Evolutionary conservation across 2,797 vertebrate species (phyloP), one percentile per base, ranked within the genome.

Genomic region (Coregonus ussuriensis): DNA sequence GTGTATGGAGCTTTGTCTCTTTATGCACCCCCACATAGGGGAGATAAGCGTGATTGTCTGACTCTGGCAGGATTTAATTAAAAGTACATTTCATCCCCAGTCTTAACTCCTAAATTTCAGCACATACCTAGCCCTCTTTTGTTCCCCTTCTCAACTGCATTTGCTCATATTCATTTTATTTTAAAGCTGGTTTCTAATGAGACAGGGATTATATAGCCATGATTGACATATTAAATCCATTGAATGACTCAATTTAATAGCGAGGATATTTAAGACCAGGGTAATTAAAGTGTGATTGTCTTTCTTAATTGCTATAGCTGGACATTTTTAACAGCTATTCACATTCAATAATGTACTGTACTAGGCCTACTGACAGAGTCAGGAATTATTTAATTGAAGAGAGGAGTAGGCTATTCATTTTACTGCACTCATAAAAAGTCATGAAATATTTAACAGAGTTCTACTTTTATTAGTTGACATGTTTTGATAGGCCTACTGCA

Each of bases 11-110:
- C 74, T 77, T 75, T 31, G 41, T 35, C 76, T 47, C 41, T 47
- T 54, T 77, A 35, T 74, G 47, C 78, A 75, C 41, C 51, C 59
- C 73, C 63, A 54, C 76, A 74, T 52, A 47, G 75, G 77, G 41
- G 82, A 81, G 75, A 87, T 84, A 85, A 85, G 83, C 69, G 68
- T 75, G 78, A 87, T 83, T 84, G 77, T 77, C 67, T 84, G 75
- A 77, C 79, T 77, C 68, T 84, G 74, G 78, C 77, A 74, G 83
- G 41, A 16, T 59, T n/a, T 16, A 86, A 90, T 90, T 86, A 81
- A 83, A 85, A 86, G 71, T 82, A 82, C 77, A 88, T 79, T 83
- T 85, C 75, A 73, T 81, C 62, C 74, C 71, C 56, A 4, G 47
- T 79, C 74, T 76, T 80, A 77, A 65, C 78, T 74, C 54, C 25